Conservation (phyloP, 2,113 vertebrate genomes). For the Mionectes macconnelli region DNA sequence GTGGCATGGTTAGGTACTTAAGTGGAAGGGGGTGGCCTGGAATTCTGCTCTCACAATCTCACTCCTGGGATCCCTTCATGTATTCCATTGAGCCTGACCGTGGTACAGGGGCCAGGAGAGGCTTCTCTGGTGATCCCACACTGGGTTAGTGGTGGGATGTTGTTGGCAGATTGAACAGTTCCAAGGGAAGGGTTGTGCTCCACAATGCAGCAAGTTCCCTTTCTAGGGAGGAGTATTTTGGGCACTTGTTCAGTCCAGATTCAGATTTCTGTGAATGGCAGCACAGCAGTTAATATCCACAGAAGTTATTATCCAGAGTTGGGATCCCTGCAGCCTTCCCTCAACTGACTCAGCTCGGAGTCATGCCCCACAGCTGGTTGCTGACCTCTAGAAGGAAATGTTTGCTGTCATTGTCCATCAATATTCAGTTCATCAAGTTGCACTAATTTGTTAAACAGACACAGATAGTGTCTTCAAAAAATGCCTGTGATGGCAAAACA, state of each 20-base stretch:
- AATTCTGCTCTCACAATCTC: background rate
- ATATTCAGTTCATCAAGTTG: background rate
- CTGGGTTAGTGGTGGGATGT: background rate
- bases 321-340: background rate
- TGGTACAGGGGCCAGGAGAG: background rate
- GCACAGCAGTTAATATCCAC: background rate
- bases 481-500: background rate
- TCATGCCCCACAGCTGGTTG: background rate
- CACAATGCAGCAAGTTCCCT: accelerated
- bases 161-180: background rate
- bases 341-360: background rate
- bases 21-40: background rate
- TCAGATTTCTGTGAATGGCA: background rate
- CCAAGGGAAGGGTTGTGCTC: background rate
- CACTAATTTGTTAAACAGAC: background rate
- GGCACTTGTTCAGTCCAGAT: background rate
- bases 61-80: background rate
- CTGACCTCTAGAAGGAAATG: background rate
- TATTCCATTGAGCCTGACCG: background rate
- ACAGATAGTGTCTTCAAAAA: no score
- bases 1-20: background rate
- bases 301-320: background rate
- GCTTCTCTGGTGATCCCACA: accelerated
- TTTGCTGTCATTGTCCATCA: background rate
- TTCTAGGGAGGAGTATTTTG: background rate